These are phyloP conservation scores for Petrocephalus schoutedeni DNA, from an alignment of 2,797 vertebrate genomes.

Conservation along the genomic window DNA sequence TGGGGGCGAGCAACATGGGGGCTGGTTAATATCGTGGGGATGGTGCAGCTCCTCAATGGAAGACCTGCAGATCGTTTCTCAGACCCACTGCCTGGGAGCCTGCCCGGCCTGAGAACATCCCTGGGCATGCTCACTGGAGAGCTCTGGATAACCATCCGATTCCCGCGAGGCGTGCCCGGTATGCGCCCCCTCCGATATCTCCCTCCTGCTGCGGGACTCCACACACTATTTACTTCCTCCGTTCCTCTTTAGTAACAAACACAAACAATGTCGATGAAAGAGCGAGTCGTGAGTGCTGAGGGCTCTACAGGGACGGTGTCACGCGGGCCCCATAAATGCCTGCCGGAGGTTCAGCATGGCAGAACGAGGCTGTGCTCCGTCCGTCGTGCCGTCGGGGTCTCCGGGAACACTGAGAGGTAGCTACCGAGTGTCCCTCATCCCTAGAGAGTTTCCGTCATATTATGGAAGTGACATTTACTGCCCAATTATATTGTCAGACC, in stretches of 20 bases:
- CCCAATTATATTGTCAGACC: neutral
- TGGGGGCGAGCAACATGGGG: neutral
- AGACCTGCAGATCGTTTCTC: conserved; percentile 6
- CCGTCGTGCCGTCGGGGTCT: neutral
- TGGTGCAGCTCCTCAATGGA: neutral
- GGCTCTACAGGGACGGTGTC: neutral
- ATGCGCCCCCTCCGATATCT: conserved; percentile 37
- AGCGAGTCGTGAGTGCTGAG: conserved; percentile 4
- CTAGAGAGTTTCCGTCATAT: neutral
- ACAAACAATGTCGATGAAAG: conserved; percentile 14
- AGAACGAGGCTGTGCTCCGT: neutral
- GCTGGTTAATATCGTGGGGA: neutral
- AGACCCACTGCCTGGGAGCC: conserved; percentile 23
- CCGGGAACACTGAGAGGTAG: neutral
- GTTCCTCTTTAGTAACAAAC: conserved; percentile 31
- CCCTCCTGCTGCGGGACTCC: conserved; percentile 35
- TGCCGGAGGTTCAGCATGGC: neutral
- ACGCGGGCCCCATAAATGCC: neutral
- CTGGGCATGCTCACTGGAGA: conserved; percentile 37
- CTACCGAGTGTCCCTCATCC: neutral
- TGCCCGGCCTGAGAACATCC: conserved; percentile 40
- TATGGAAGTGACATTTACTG: neutral
- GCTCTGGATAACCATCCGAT: conserved; percentile 35
- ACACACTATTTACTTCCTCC: conserved; percentile 30
- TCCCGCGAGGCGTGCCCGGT: conserved; percentile 41